Percentiles rank a stretch among this genome's conserved stretches.
Evolutionary conservation across 2,888 invertebrate genomes (phyloP).

Genomic region (Ganaspis brasiliensis): DNA sequence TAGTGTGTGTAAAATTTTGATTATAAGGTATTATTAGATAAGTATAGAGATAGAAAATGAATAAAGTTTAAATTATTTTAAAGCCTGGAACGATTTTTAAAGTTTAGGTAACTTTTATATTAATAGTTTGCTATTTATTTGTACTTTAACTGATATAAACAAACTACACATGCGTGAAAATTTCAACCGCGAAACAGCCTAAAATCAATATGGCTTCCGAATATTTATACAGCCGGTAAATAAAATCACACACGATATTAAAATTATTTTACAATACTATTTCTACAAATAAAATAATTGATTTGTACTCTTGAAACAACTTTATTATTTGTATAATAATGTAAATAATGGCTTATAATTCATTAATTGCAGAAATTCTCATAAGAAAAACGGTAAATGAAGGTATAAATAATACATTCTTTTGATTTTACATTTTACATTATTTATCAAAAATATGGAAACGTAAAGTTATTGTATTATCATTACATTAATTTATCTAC

Average conservation of each 20-base stretch:
- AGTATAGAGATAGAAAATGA: too few relatives aligned
- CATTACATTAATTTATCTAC: too few relatives aligned
- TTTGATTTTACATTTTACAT: too few relatives aligned
- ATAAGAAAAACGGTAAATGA: background rate
- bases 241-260: background rate
- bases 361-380: background rate
- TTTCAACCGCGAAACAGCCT: background rate
- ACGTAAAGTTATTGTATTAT: too few relatives aligned
- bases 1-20: too few relatives aligned
- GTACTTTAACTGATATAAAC: background rate
- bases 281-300: too few relatives aligned
- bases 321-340: background rate
- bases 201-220: conserved; percentile 7
- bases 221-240: background rate
- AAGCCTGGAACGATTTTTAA: too few relatives aligned
- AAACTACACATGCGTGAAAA: background rate
- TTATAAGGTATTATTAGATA: too few relatives aligned
- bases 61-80: too few relatives aligned
- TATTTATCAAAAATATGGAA: too few relatives aligned
- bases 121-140: background rate
- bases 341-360: background rate
- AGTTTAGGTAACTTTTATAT: too few relatives aligned
- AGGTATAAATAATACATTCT: background rate
- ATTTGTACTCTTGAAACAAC: too few relatives aligned
- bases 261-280: background rate